Evolutionary conservation across 2,888 invertebrate genomes (phyloP).

Genomic region (Dicranocentrus wangi): DNA sequence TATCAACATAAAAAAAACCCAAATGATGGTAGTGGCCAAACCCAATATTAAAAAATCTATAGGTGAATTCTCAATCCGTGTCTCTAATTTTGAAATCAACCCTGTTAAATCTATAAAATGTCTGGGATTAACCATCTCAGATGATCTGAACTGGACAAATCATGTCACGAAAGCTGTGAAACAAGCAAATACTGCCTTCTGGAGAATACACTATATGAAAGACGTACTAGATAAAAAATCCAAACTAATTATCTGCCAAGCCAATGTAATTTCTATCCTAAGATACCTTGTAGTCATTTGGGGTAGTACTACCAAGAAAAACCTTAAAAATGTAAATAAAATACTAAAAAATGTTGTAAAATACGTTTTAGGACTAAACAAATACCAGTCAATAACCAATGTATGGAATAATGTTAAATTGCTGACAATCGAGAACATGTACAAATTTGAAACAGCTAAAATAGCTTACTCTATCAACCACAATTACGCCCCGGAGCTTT

Average conservation of each 20-base stretch:
- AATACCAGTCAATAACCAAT: background rate
- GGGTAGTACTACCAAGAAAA: conserved; percentile 10
- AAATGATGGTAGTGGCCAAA: conserved; percentile 40
- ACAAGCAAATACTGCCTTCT: background rate
- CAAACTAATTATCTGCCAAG: background rate
- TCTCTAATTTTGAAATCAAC: background rate
- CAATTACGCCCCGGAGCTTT: background rate
- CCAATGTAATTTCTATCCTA: background rate
- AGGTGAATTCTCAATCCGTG: background rate
- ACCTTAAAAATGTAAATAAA: background rate
- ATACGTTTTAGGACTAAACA: background rate
- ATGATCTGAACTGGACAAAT: conserved; percentile 11
- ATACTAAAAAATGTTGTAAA: background rate
- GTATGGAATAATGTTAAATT: background rate
- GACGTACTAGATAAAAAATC: background rate
- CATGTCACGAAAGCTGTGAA: background rate
- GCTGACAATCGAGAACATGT: background rate
- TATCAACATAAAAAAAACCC: conserved; percentile 45
- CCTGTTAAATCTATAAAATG: background rate
- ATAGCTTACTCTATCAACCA: background rate
- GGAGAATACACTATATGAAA: background rate
- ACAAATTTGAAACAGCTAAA: background rate
- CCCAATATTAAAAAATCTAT: conserved; percentile 2
- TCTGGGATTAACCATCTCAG: conserved; percentile 1
- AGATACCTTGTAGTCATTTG: background rate